Percentiles rank a stretch among this genome's conserved stretches.
These are phyloP conservation scores for Esox masquinongy DNA, from an alignment of 2,797 vertebrate species.

Conservation along the genomic window DNA sequence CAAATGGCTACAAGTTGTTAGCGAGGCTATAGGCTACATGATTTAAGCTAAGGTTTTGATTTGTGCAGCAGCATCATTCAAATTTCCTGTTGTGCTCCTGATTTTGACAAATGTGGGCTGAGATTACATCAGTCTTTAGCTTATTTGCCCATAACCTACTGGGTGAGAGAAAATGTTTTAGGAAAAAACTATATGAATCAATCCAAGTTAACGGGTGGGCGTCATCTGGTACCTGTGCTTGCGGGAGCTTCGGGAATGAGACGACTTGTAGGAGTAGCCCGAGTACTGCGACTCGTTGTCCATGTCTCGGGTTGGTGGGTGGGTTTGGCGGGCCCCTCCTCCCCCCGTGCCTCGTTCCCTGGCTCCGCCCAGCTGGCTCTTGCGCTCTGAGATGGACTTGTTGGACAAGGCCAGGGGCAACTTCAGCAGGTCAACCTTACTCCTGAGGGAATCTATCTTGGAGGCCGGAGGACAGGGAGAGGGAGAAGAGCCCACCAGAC, in stretches of 20 bases:
- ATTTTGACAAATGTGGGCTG: too few species aligned
- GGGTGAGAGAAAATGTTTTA: too few species aligned
- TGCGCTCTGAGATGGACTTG: constrained; percentile 79
- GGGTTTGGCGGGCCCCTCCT: constrained; percentile 69
- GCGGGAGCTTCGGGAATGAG: constrained; percentile 87
- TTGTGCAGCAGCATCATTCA: too few species aligned
- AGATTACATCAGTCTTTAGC: too few species aligned
- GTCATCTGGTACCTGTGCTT: constrained; percentile 82
- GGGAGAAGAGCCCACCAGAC: constrained; percentile 4
- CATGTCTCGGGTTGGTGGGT: constrained; percentile 82
- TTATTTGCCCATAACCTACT: too few species aligned
- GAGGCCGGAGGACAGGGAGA: constrained; percentile 67
- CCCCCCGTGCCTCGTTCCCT: constrained; percentile 56
- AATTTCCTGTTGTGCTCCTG: too few species aligned
- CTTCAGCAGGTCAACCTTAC: constrained; percentile 92
- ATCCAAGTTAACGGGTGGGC: too few species aligned
- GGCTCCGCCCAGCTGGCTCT: constrained; percentile 84
- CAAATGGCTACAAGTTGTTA: too few species aligned
- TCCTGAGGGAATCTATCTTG: constrained; percentile 99
- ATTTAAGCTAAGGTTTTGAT: too few species aligned
- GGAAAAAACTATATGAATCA: too few species aligned
- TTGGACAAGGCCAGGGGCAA: constrained; percentile 87
- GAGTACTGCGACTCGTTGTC: constrained; percentile 95
- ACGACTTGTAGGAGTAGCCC: constrained; percentile 91
- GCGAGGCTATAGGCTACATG: too few species aligned